Conservation (phyloP, 1,140 invertebrate genomes). For the Hycleus cichorii region DNA sequence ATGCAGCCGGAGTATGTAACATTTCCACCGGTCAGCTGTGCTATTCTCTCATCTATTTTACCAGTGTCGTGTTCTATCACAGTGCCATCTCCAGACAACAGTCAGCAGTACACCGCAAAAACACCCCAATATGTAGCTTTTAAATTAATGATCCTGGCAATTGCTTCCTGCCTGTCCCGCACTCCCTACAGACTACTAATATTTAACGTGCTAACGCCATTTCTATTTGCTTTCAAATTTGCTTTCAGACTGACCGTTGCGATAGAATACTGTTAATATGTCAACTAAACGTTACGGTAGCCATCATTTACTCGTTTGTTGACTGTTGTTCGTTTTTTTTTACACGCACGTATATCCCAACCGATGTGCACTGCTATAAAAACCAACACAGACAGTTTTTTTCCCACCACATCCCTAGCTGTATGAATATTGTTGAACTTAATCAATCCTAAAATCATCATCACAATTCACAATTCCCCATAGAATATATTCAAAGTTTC, state of each 20-base stretch:
- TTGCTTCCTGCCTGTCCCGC: conserved; percentile 38
- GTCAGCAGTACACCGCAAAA: conserved; percentile 43
- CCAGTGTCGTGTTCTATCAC: conserved; percentile 42
- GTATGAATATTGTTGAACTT: too few species aligned
- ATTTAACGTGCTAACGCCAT: conserved; percentile 31
- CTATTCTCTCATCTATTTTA: conserved; percentile 36
- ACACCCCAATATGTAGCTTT: conserved; percentile 43
- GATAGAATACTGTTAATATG: conserved; percentile 37
- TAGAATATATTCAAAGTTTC: too few species aligned
- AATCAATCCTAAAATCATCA: too few species aligned
- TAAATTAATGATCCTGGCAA: conserved; percentile 43
- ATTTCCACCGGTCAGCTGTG: conserved; percentile 15
- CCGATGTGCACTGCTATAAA: too few species aligned
- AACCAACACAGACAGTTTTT: too few species aligned
- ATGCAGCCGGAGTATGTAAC: not conserved
- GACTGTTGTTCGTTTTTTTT: conserved; percentile 27
- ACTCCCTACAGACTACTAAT: conserved; percentile 32
- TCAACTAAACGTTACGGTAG: conserved; percentile 32
- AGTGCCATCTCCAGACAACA: conserved; percentile 44
- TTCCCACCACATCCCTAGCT: too few species aligned
- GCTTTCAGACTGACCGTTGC: conserved; percentile 33
- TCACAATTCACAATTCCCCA: too few species aligned
- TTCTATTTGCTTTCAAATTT: conserved; percentile 42
- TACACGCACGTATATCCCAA: too few species aligned
- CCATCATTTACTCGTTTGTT: conserved; percentile 36